Evolutionary conservation across 2,797 vertebrate species (phyloP).

Genomic region (Hoplostethus atlanticus): DNA sequence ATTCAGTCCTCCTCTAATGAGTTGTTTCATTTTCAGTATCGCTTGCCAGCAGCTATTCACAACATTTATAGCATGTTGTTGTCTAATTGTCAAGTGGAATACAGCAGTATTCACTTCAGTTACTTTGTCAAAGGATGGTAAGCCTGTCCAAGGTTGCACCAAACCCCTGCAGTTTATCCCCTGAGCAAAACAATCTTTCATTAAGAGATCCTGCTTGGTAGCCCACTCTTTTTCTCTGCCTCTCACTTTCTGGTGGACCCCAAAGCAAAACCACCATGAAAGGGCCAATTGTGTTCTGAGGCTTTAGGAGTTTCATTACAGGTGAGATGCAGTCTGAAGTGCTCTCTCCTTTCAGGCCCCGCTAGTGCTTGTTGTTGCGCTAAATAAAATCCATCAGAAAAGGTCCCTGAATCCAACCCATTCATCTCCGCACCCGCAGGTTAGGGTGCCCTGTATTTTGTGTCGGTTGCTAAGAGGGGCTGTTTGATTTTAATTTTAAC

Average conservation of each 20-base stretch:
- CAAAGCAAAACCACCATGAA: slow-evolving; percentile 64
- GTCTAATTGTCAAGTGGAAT: slow-evolving; percentile 1
- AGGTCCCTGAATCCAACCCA: slow-evolving; percentile 40
- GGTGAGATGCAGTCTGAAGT: slow-evolving; percentile 61
- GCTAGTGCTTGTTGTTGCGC: slow-evolving; percentile 37
- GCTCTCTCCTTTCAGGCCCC: slow-evolving; percentile 66
- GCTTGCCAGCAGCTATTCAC: slow-evolving; percentile 16
- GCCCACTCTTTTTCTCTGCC: slow-evolving; percentile 25
- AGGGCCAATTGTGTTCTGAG: slow-evolving; percentile 72
- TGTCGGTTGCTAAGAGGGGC: not conserved
- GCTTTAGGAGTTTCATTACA: slow-evolving; percentile 70
- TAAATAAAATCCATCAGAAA: slow-evolving; percentile 47
- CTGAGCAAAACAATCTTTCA: slow-evolving; percentile 25
- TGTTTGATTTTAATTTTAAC: slow-evolving; percentile 50
- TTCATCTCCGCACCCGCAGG: slow-evolving; percentile 49
- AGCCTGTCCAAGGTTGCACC: not conserved
- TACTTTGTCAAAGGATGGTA: not conserved
- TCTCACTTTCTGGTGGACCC: slow-evolving; percentile 38
- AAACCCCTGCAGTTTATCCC: slow-evolving; percentile 10
- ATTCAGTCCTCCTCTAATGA: slow-evolving; percentile 59
- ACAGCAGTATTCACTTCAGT: not conserved
- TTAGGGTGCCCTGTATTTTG: slow-evolving; percentile 35
- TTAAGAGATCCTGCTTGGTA: slow-evolving; percentile 28
- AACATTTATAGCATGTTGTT: slow-evolving; percentile 3
- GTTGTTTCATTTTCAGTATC: slow-evolving; percentile 36